Conservation (phyloP, 2,888 invertebrate genomes). For the Brachyptera putata region DNA sequence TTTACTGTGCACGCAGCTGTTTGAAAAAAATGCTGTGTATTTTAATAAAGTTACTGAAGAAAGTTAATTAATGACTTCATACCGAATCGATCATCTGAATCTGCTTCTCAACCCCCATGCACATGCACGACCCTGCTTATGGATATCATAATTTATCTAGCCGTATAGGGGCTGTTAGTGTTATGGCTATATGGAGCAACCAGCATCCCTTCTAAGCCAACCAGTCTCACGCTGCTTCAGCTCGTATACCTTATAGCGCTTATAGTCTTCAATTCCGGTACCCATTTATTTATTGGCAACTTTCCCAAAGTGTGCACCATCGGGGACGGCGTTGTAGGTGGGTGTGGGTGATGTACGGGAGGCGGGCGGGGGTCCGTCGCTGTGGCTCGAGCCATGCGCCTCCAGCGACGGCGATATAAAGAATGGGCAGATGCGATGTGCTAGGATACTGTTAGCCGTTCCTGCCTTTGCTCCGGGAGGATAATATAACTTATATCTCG, state of each 20-base stretch:
- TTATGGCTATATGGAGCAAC: background rate
- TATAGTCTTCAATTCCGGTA: conserved; percentile 1
- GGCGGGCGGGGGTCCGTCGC: background rate
- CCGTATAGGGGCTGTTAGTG: background rate
- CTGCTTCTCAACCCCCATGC: background rate
- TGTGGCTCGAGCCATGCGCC: background rate
- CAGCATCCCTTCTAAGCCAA: no score
- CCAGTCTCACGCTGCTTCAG: background rate
- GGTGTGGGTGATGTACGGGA: background rate
- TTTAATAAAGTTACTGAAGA: no score
- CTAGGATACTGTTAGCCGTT: background rate
- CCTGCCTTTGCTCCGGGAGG: background rate
- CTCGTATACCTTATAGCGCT: background rate
- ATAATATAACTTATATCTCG: background rate
- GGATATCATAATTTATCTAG: background rate
- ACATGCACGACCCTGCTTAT: no score
- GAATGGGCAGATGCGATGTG: conserved; percentile 17
- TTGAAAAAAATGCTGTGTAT: no score
- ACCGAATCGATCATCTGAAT: background rate
- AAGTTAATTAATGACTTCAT: no score
- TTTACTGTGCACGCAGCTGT: no score
- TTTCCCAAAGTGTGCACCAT: conserved; percentile 2
- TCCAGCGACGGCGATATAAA: background rate
- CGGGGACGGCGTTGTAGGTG: no score
- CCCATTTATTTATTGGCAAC: conserved; percentile 21